Conservation (phyloP, 1,140 invertebrate genomes). For the Penaeus chinensis region DNA sequence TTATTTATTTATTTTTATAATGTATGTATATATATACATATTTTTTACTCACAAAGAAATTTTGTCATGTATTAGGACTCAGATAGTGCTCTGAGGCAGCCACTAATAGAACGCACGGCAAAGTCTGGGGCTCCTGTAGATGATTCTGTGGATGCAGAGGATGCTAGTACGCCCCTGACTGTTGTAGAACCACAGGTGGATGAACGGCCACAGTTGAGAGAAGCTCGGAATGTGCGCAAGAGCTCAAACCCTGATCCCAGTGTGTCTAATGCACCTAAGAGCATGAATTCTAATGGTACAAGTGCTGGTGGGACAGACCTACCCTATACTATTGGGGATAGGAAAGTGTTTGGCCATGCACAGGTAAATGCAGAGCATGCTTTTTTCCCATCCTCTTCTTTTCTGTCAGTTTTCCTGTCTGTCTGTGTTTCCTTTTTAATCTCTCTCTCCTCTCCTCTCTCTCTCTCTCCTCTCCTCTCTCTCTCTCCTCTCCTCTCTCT, state of each 20-base stretch:
- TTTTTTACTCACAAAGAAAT: not conserved
- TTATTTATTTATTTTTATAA: no score
- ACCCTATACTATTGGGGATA: slow-evolving; percentile 48
- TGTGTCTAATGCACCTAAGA: not conserved
- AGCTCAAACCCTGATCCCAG: not conserved
- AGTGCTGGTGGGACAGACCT: not conserved
- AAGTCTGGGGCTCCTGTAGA: not conserved
- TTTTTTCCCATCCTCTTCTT: not conserved
- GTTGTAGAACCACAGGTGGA: slow-evolving; percentile 39
- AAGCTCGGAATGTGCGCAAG: slow-evolving; percentile 51
- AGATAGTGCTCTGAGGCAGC: slow-evolving; percentile 10
- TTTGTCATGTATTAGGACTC: slow-evolving; percentile 9
- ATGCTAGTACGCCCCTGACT: slow-evolving; percentile 9
- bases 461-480: no score
- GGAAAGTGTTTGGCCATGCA: slow-evolving; percentile 51
- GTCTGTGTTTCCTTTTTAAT: no score
- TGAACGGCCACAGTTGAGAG: slow-evolving; percentile 38
- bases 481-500: no score
- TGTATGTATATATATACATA: no score
- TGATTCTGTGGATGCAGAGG: slow-evolving; percentile 10
- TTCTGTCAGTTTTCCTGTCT: no score
- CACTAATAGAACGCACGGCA: slow-evolving; percentile 22
- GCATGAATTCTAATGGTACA: not conserved
- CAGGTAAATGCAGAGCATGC: slow-evolving; percentile 30
- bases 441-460: no score